Evolutionary conservation across 2,797 vertebrate species (phyloP).

Genomic region (Holocentrus rufus): DNA sequence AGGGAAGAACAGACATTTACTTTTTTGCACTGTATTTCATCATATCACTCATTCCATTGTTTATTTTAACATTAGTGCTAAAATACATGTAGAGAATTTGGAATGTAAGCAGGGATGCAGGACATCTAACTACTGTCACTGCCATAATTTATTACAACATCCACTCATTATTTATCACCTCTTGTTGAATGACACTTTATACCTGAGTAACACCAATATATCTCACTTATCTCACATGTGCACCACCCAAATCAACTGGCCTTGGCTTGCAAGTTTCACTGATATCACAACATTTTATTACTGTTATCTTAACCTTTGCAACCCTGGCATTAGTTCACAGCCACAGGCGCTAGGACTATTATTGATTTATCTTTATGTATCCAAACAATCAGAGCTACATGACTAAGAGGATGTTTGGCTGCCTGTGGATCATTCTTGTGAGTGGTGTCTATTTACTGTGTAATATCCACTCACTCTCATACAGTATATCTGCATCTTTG

Average conservation of each 20-base stretch:
- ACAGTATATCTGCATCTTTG: no score
- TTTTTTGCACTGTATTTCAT: background rate
- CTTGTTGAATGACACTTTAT: background rate
- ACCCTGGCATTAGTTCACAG: slow-evolving; percentile 22
- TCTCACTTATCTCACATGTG: slow-evolving; percentile 11
- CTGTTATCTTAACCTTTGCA: slow-evolving; percentile 15
- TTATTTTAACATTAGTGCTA: slow-evolving; percentile 3
- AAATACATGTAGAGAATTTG: slow-evolving; percentile 3
- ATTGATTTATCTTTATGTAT: slow-evolving; percentile 2
- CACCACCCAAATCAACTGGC: slow-evolving; percentile 16
- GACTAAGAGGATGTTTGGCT: background rate
- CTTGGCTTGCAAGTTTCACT: background rate
- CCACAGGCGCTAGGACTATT: background rate
- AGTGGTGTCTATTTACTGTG: background rate
- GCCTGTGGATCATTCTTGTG: background rate
- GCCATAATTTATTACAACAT: no score
- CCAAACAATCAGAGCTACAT: background rate
- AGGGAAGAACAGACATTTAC: background rate
- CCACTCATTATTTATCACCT: no score
- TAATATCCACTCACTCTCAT: background rate
- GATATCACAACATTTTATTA: slow-evolving; percentile 17
- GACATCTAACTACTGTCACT: slow-evolving; percentile 16
- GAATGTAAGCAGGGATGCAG: slow-evolving; percentile 18
- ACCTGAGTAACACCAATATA: slow-evolving; percentile 35
- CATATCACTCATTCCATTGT: background rate